Percentiles rank a stretch among this genome's conserved stretches.
phyloP scores from a whole-genome alignment of 2,797 vertebrate genomes.

The Oreochromis grahami region DNA sequence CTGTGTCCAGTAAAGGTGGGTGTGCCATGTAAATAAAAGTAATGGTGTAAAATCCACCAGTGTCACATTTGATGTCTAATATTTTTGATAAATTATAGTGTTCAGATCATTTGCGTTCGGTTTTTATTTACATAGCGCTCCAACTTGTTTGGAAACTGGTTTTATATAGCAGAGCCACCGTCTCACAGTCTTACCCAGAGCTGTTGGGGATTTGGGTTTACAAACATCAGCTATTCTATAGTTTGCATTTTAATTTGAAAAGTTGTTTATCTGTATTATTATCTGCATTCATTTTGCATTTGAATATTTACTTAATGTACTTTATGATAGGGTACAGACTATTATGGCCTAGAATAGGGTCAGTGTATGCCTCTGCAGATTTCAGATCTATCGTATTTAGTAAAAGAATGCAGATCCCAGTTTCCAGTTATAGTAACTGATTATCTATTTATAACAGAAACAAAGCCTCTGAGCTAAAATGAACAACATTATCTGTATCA shows the following conservation, averaged over 20 bases:
- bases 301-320: neutral
- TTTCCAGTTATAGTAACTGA: neutral
- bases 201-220: neutral
- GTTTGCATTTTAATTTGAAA: neutral
- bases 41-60: neutral
- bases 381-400: neutral
- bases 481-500: neutral
- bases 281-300: neutral
- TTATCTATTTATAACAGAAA: neutral
- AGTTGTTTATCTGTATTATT: neutral
- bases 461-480: neutral
- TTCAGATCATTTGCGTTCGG: neutral
- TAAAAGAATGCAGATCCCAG: neutral
- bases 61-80: neutral
- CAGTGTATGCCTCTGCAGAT: neutral
- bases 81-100: neutral
- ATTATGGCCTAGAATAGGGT: neutral
- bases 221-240: neutral
- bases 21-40: neutral
- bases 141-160: neutral
- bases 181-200: neutral
- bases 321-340: neutral
- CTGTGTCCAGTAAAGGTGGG: neutral
- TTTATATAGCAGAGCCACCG: neutral
- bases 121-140: neutral